Evolutionary conservation across 1,140 invertebrate genomes (phyloP).

Genomic region (Hylaeus volcanicus): DNA sequence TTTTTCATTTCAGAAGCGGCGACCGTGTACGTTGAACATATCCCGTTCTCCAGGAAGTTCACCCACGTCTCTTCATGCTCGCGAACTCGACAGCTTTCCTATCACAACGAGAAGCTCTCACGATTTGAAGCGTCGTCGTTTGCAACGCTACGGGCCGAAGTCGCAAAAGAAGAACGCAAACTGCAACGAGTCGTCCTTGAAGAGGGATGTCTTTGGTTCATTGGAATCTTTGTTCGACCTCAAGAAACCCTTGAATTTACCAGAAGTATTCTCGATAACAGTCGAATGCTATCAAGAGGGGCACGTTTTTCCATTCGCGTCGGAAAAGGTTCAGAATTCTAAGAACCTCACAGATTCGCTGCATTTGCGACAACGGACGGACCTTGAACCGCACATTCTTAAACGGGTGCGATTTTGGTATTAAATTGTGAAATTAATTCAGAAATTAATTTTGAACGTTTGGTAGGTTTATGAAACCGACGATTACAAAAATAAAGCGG

Average conservation of each 20-base stretch:
- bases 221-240: slow-evolving; percentile 71
- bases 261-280: slow-evolving; percentile 39
- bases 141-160: slow-evolving; percentile 34
- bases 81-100: slow-evolving; percentile 31
- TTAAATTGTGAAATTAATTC: slow-evolving; percentile 4
- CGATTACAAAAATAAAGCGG: neutral
- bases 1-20: slow-evolving; percentile 60
- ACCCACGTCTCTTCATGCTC: slow-evolving; percentile 20
- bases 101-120: slow-evolving; percentile 53
- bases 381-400: slow-evolving; percentile 23
- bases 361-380: slow-evolving; percentile 11
- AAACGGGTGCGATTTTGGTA: slow-evolving; percentile 32
- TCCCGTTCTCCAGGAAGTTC: slow-evolving; percentile 47
- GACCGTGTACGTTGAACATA: slow-evolving; percentile 55
- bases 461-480: neutral
- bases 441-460: neutral
- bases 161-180: slow-evolving; percentile 41
- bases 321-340: neutral
- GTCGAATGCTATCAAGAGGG: slow-evolving; percentile 28
- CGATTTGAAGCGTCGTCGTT: slow-evolving; percentile 51
- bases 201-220: slow-evolving; percentile 56
- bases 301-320: slow-evolving; percentile 23
- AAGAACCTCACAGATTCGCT: slow-evolving; percentile 25
- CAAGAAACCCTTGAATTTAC: slow-evolving; percentile 61
- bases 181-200: slow-evolving; percentile 28